Evolutionary conservation across 1,140 invertebrate genomes (phyloP).

Genomic region (Helicorthomorpha holstii): DNA sequence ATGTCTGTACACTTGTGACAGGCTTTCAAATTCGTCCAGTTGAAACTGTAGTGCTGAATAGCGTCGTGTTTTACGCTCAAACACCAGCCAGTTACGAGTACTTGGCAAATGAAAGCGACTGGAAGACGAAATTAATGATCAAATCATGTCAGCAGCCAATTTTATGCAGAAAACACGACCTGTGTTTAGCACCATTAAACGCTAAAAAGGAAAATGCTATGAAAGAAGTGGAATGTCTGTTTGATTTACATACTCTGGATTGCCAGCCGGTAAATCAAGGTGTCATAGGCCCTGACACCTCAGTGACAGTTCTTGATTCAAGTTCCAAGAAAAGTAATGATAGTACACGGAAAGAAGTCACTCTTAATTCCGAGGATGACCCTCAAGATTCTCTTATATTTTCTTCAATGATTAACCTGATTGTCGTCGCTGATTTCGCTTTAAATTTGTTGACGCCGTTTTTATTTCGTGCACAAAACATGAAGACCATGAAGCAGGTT

Average conservation of each 20-base stretch:
- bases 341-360: no score
- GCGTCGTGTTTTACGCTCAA: not conserved
- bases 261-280: conserved; percentile 19
- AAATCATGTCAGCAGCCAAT: conserved; percentile 16
- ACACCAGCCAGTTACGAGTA: not conserved
- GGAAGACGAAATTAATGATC: conserved; percentile 14
- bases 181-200: conserved; percentile 14
- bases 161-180: conserved; percentile 17
- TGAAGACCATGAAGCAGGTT: no score
- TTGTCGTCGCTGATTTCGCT: no score
- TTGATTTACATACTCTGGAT: conserved; percentile 16
- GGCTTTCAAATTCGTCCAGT: not conserved
- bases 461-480: no score
- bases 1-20: not conserved
- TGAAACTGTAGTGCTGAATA: not conserved
- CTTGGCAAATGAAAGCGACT: conserved; percentile 12
- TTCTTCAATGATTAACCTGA: no score
- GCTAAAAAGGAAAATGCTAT: not conserved
- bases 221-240: conserved; percentile 6
- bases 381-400: no score
- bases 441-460: no score
- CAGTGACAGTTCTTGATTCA: conserved; percentile 16
- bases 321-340: no score
- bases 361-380: no score
- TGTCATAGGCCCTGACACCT: conserved; percentile 15